Evolutionary conservation across 1,140 invertebrate genomes (phyloP).

Genomic region (Grapholita molesta): DNA sequence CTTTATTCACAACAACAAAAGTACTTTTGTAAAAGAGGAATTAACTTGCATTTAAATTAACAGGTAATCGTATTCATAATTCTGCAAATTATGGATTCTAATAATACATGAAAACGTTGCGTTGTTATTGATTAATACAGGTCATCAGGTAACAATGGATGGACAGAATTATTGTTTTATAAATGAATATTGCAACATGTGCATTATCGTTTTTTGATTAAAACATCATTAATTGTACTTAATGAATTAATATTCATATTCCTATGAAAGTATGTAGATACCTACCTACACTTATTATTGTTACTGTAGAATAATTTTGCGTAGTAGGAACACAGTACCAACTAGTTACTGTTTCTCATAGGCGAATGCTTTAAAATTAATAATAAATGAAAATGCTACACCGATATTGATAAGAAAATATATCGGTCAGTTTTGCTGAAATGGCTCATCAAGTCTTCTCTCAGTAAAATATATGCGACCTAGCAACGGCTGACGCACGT

Average conservation of each 20-base stretch:
- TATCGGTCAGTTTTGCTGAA: not conserved
- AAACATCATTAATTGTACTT: not conserved
- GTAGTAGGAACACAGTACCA: too few relatives aligned
- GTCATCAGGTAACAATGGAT: constrained; percentile 25
- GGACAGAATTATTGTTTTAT: not conserved
- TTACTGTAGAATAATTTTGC: not conserved
- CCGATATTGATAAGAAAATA: not conserved
- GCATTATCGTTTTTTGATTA: not conserved
- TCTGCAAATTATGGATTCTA: not conserved
- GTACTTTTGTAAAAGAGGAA: not conserved
- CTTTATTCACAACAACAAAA: not conserved
- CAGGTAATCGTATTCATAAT: not conserved
- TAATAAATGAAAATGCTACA: too few relatives aligned
- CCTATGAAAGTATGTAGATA: not conserved
- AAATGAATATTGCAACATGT: constrained; percentile 25
- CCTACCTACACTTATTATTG: not conserved
- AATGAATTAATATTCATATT: not conserved
- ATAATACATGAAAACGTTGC: not conserved
- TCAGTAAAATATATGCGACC: constrained; percentile 3
- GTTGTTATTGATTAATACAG: constrained; percentile 18
- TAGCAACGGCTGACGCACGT: constrained; percentile 28
- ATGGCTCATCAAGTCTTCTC: not conserved
- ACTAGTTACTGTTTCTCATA: too few relatives aligned
- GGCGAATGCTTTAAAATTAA: too few relatives aligned
- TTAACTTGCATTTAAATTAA: too few relatives aligned